Evolutionary conservation across 2,113 vertebrate species (phyloP).

Genomic region (Progne subis): DNA sequence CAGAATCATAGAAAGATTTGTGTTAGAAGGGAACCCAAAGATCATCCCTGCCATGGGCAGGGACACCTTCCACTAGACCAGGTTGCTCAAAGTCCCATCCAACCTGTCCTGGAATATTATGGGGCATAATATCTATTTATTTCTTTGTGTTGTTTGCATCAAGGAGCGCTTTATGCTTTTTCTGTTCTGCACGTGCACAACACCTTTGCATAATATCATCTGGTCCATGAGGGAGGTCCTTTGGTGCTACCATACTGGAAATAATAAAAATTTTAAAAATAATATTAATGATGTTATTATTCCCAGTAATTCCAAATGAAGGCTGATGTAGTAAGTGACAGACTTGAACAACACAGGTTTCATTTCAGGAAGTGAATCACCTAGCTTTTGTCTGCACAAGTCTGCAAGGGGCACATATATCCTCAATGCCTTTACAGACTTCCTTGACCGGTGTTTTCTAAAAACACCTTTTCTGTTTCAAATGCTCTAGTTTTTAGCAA

Average conservation of each 20-base stretch:
- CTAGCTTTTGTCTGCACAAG: neutral
- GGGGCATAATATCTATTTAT: neutral
- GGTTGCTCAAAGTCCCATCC: neutral
- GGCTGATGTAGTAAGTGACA: neutral
- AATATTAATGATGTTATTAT: neutral
- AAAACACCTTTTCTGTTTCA: neutral
- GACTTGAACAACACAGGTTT: neutral
- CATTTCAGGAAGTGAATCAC: neutral
- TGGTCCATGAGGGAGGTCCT: neutral
- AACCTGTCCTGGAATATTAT: neutral
- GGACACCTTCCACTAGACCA: neutral
- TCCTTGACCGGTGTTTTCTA: neutral
- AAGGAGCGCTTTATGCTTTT: neutral
- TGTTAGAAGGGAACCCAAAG: neutral
- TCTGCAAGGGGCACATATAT: neutral
- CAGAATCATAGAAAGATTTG: neutral
- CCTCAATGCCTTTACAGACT: neutral
- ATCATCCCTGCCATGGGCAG: neutral
- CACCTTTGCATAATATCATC: neutral
- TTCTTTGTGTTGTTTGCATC: neutral
- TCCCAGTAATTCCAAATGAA: neutral
- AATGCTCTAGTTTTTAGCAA: neutral
- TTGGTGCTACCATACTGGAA: neutral
- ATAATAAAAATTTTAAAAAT: neutral
- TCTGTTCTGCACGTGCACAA: neutral